Conservation (phyloP, 2,113 vertebrate species). For the Isichthys henryi region DNA sequence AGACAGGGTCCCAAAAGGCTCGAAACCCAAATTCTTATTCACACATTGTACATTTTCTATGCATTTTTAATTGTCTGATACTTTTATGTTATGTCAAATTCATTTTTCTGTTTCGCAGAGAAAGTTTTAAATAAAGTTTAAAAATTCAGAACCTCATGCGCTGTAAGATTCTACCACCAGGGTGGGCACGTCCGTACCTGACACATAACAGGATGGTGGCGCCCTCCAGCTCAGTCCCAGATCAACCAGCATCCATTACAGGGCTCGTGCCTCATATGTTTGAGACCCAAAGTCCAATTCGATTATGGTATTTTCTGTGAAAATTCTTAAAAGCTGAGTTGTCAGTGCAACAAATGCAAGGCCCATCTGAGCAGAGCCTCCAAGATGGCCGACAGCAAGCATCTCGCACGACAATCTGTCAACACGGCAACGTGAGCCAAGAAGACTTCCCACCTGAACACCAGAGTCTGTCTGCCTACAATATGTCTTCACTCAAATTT, state of each 20-base stretch:
- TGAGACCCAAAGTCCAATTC: background rate
- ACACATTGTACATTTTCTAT: background rate
- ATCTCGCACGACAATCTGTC: background rate
- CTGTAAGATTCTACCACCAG: background rate
- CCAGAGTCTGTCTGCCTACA: background rate
- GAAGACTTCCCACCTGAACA: background rate
- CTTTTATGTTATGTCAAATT: background rate
- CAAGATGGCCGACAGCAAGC: background rate
- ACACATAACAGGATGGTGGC: background rate
- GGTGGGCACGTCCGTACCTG: background rate
- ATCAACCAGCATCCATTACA: background rate
- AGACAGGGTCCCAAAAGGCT: background rate
- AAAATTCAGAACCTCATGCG: background rate
- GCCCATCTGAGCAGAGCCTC: background rate
- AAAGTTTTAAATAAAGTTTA: background rate
- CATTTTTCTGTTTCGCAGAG: background rate
- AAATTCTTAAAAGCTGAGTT: background rate
- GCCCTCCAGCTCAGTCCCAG: background rate
- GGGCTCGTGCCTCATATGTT: background rate
- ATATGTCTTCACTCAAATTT: background rate
- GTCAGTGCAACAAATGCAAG: background rate
- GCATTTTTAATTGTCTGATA: background rate
- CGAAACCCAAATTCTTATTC: background rate
- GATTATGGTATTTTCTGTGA: background rate
- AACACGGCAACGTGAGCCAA: background rate